phyloP scores from a whole-genome alignment of 2,797 vertebrate genomes.

The Hyperoplus immaculatus region DNA sequence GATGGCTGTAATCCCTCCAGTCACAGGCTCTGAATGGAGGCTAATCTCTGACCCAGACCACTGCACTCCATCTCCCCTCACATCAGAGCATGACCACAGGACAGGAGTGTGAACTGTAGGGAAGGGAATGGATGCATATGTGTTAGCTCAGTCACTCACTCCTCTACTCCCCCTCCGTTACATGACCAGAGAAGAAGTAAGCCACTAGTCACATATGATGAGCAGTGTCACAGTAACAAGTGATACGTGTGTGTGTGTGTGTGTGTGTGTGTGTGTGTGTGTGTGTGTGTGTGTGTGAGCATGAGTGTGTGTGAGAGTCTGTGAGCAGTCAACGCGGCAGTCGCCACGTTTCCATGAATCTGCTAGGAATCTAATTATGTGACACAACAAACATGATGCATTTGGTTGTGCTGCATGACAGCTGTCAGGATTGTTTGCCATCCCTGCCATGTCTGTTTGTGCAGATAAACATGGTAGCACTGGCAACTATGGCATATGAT shows the following conservation, averaged over 20 bases:
- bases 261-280: slow-evolving; percentile 6
- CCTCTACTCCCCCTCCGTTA: slow-evolving; percentile 15
- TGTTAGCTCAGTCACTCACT: slow-evolving; percentile 49
- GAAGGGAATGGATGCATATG: slow-evolving; percentile 22
- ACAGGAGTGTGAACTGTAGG: slow-evolving; percentile 55
- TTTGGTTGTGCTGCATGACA: slow-evolving; percentile 54
- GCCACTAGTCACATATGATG: slow-evolving; percentile 19
- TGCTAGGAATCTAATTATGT: slow-evolving; percentile 58
- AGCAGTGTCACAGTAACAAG: slow-evolving; percentile 48
- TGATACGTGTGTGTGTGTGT: slow-evolving; percentile 37
- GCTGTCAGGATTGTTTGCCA: slow-evolving; percentile 66
- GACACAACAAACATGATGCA: slow-evolving; percentile 67
- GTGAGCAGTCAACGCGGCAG: slow-evolving; percentile 39
- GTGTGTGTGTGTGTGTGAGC: slow-evolving; percentile 20
- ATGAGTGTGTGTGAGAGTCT: slow-evolving; percentile 34
- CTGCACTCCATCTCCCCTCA: slow-evolving; percentile 72
- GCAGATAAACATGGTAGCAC: slow-evolving; percentile 37
- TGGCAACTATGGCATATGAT: slow-evolving; percentile 30
- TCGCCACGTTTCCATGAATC: slow-evolving; percentile 52
- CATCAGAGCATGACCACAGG: slow-evolving; percentile 57
- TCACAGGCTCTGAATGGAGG: slow-evolving; percentile 67
- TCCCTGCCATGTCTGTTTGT: slow-evolving; percentile 54
- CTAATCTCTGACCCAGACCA: slow-evolving; percentile 77
- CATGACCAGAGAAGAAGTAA: slow-evolving; percentile 40
- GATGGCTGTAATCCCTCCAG: slow-evolving; percentile 74